A percentile compares a stretch with the other conserved stretches of the same genome.
Conservation (phyloP, 2,797 vertebrate species). For the Natrix natrix region DNA sequence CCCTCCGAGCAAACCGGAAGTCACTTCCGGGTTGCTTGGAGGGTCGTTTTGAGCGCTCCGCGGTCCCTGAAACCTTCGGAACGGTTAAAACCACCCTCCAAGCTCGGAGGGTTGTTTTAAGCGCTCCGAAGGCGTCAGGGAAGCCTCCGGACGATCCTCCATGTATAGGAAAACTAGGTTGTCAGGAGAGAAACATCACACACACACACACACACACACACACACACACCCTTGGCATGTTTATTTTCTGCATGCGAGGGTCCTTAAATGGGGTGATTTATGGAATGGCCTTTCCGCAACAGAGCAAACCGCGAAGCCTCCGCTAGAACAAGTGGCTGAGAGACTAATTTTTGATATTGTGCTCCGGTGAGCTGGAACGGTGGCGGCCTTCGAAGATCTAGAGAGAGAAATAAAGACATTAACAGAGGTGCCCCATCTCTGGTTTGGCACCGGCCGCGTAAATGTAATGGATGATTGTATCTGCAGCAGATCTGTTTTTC, state of each 20-base stretch:
- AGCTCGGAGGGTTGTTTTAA: too few species aligned
- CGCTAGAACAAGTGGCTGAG: background rate
- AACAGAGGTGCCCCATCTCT: background rate
- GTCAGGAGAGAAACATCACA: background rate
- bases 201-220: too few species aligned
- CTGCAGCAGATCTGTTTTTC: rapidly evolving
- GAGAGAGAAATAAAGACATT: slow-evolving; percentile 16
- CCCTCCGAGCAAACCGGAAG: too few species aligned
- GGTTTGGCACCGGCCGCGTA: rapidly evolving
- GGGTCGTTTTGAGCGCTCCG: too few species aligned
- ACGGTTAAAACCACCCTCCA: too few species aligned
- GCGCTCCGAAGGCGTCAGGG: too few species aligned
- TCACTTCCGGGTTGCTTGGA: too few species aligned
- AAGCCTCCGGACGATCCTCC: too few species aligned
- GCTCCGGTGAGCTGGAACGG: slow-evolving; percentile 3
- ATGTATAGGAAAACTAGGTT: background rate
- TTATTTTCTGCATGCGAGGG: background rate
- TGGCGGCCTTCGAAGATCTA: background rate
- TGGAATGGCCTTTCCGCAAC: background rate
- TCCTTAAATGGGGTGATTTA: background rate
- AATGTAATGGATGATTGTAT: slow-evolving; percentile 12
- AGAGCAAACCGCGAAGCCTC: background rate
- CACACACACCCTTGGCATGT: background rate
- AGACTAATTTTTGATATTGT: background rate
- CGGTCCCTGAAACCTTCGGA: too few species aligned